These are phyloP conservation scores for Mactromeris polynyma DNA, from an alignment of 2,888 invertebrate genomes.

Conservation along the genomic window DNA sequence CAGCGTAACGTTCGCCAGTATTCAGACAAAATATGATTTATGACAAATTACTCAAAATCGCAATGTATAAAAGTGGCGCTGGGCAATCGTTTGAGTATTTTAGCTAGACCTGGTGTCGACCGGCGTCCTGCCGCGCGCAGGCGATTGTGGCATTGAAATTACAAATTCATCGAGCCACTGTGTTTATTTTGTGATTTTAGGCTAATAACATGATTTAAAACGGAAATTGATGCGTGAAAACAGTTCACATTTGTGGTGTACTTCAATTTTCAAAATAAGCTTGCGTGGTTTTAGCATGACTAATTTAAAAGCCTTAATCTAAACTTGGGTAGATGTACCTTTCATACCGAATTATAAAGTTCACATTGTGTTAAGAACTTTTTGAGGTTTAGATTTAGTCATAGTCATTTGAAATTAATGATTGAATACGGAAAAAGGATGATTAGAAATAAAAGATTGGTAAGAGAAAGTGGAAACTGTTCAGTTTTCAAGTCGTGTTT, in stretches of 20 bases:
- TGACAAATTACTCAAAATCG: conserved; percentile 14
- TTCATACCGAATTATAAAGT: not conserved
- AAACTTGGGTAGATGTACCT: not conserved
- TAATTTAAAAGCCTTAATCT: not conserved
- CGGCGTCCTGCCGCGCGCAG: conserved; percentile 31
- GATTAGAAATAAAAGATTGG: not conserved
- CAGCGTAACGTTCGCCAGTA: conserved; percentile 16
- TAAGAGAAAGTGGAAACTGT: no score
- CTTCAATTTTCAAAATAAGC: not conserved
- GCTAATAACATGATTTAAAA: conserved; percentile 7
- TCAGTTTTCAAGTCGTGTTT: no score
- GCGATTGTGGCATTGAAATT: conserved; percentile 20
- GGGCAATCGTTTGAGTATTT: conserved; percentile 30
- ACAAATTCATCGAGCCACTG: not conserved
- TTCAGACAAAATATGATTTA: conserved; percentile 43
- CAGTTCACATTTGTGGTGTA: not conserved
- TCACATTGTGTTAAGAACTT: not conserved
- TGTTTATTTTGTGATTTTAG: conserved; percentile 5
- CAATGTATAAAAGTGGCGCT: conserved; percentile 18
- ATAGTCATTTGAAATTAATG: not conserved
- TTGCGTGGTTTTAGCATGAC: not conserved
- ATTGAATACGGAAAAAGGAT: not conserved
- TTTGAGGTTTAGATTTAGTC: not conserved
- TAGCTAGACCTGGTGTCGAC: conserved; percentile 34
- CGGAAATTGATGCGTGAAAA: conserved; percentile 19